Percentiles rank a stretch among this genome's conserved stretches.
Conservation (phyloP, 1,140 invertebrate species). For the Panagrolaimus sp. region DNA sequence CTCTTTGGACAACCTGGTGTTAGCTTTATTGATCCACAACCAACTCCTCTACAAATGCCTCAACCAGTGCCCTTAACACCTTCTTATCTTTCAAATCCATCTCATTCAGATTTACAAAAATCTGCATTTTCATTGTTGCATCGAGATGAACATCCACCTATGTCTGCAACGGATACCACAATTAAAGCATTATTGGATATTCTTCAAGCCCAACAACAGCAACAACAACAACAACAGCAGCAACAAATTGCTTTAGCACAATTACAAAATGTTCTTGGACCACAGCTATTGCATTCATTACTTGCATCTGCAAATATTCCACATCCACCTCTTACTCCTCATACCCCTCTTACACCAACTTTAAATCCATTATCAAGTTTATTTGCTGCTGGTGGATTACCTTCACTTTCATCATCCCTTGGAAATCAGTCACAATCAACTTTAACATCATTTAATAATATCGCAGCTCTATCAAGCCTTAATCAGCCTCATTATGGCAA, state of each 20-base stretch:
- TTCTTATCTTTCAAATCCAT: not conserved
- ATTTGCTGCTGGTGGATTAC: not conserved
- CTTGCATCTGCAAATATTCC: not conserved
- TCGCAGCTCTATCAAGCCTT: not conserved
- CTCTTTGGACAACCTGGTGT: conserved; percentile 13
- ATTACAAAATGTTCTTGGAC: conserved; percentile 1
- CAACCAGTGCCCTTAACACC: not conserved
- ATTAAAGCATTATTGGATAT: not conserved
- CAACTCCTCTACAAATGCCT: not conserved
- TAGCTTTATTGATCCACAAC: not conserved
- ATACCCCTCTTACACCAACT: not conserved
- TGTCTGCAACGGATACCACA: not conserved
- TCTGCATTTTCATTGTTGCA: not conserved
- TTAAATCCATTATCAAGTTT: conserved; percentile 4
- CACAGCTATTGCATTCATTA: not conserved
- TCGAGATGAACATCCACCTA: not conserved
- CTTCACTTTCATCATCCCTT: not conserved
- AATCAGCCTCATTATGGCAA: conserved; percentile 8
- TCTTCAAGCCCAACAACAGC: conserved; percentile 8
- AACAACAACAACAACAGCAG: conserved; percentile 13
- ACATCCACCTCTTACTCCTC: not conserved
- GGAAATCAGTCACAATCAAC: not conserved
- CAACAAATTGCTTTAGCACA: not conserved
- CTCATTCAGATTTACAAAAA: not conserved
- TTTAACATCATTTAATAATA: conserved; percentile 5